A percentile compares a stretch with the other conserved stretches of the same genome.
Conservation (phyloP, 2,888 invertebrate genomes). For the Napeogenes inachia region DNA sequence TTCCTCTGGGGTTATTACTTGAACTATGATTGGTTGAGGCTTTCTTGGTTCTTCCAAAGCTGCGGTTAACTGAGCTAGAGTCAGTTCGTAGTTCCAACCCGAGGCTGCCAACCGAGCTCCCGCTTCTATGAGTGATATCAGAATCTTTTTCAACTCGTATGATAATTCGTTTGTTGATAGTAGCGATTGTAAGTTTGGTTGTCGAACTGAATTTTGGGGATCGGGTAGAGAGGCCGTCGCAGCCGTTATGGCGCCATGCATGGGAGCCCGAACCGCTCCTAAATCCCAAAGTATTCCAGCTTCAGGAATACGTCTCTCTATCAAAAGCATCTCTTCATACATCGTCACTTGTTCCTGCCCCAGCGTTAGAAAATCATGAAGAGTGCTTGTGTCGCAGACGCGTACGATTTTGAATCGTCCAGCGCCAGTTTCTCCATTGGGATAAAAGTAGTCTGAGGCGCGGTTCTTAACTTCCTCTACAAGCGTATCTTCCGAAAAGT, state of each 20-base stretch:
- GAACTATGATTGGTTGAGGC: constrained; percentile 43
- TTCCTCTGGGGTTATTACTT: constrained; percentile 66
- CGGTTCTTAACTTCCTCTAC: constrained; percentile 66
- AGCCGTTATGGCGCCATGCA: constrained; percentile 58
- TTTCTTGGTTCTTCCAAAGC: constrained; percentile 59
- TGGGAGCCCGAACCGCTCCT: constrained; percentile 63
- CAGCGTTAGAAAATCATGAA: constrained; percentile 63
- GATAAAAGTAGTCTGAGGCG: constrained; percentile 63
- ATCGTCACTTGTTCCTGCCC: constrained; percentile 57
- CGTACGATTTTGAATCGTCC: constrained; percentile 61
- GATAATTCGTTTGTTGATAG: constrained; percentile 67
- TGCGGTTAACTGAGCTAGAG: constrained; percentile 56
- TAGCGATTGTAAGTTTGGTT: constrained; percentile 65
- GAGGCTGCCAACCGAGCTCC: constrained; percentile 65
- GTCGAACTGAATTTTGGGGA: constrained; percentile 49
- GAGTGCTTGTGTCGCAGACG: constrained; percentile 56
- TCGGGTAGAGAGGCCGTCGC: constrained; percentile 62
- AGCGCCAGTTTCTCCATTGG: constrained; percentile 56
- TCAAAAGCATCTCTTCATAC: constrained; percentile 60
- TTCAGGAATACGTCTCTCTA: constrained; percentile 60
- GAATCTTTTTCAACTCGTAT: constrained; percentile 60
- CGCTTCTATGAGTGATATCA: constrained; percentile 68
- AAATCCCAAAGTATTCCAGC: constrained; percentile 65
- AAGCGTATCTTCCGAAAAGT: constrained; percentile 58
- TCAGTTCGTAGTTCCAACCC: constrained; percentile 61